Conservation (phyloP, 23 tunicate species). For the Phallusia fumigata region DNA sequence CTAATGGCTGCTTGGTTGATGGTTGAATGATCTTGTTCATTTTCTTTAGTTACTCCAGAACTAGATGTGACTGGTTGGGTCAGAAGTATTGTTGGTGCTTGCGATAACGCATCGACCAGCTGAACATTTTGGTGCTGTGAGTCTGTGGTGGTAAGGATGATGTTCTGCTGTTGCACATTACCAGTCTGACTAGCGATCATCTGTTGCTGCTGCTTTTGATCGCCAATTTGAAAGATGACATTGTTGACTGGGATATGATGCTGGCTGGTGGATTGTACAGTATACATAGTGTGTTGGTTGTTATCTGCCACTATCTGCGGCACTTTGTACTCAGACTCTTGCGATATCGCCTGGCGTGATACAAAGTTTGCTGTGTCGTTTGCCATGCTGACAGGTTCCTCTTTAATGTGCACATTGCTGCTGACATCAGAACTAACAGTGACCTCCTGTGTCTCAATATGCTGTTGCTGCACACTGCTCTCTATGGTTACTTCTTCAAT, state of each 20-base stretch:
- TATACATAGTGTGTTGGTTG: slow-evolving; percentile 11
- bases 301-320: slow-evolving; percentile 7
- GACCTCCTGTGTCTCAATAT: background rate
- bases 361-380: slow-evolving; percentile 21
- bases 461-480: background rate
- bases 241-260: slow-evolving; percentile 1
- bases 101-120: background rate
- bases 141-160: slow-evolving; percentile 15
- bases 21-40: slow-evolving; percentile 43
- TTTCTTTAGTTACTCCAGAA: background rate
- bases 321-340: slow-evolving; percentile 16
- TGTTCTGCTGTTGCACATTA: slow-evolving; percentile 9
- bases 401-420: slow-evolving; percentile 11
- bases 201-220: slow-evolving; percentile 6
- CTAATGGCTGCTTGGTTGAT: slow-evolving; percentile 80
- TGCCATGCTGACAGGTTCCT: slow-evolving; percentile 11
- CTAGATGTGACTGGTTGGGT: background rate
- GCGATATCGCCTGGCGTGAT: background rate
- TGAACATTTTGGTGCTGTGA: background rate
- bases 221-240: slow-evolving; percentile 3
- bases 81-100: background rate
- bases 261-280: slow-evolving; percentile 9
- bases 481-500: background rate
- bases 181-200: background rate
- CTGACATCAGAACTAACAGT: background rate